Base-by-base conservation (phyloP, 30 jellyfish, hydroid and myxozoan genomes). In the Chironex yamaguchii region DNA sequence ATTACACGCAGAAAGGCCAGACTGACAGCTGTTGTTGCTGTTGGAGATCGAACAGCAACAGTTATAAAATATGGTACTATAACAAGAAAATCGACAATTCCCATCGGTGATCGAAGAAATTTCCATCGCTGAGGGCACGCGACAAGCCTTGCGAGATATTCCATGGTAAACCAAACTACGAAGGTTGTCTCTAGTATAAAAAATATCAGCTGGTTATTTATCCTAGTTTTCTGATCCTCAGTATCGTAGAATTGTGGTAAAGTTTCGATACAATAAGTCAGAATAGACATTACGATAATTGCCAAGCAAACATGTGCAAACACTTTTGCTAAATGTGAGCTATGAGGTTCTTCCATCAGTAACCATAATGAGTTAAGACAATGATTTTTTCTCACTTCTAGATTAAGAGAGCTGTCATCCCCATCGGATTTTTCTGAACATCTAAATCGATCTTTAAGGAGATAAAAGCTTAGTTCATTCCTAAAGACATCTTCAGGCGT, bases 181-280 rank as follows among this genome's bases (percentile, higher is more conserved):
- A 58, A 85, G 11, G 34, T 34, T 13, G 88, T 73, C 72, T 85
- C 95, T 36, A 73, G 34, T 0, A 85, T 63, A 36, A 71, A 73
- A 81, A 85, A 85, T 9, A 14, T 34, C 52, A 73, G 14, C 9
- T 63, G 71, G 11, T 20, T 31, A 6, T 63, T 30, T 13, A 58
- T n/a, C 24, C 88, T 27, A 3, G 52, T 76, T 13, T 30, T 21
- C 28, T 58, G 23, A 67, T 29, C 22, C 13, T 25, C 21, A 67
- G 23, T 25, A 6, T 67, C 67, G 6, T 29, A 11, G 9, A 67
- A 14, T 11, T 4, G 6, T 3, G 80, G 80, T 11, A 85, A 23
- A n/a, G 95, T 85, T 63, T 85, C 95, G 11, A 85, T 51, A 68
- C 95, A 85, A 35, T 85, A 85, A 12, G 83, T 52, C 1, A 73